Conservation (phyloP, 2,888 invertebrate genomes). For the Diaprepes abbreviatus region DNA sequence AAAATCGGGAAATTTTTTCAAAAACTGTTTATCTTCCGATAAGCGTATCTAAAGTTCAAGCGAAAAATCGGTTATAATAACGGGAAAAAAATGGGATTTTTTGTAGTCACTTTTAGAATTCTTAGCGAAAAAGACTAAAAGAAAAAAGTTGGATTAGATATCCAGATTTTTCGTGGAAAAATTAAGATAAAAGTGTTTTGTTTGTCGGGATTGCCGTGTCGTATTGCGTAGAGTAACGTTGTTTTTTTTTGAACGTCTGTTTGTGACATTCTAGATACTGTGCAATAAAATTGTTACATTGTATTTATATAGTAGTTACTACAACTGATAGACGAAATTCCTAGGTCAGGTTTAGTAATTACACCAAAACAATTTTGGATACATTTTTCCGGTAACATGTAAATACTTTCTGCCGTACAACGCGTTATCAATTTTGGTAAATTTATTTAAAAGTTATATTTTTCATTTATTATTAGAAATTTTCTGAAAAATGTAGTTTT, state of each 20-base stretch:
- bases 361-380: background rate
- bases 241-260: background rate
- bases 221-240: background rate
- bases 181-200: background rate
- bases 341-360: slow-evolving; percentile 25
- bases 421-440: too few relatives aligned
- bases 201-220: background rate
- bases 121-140: background rate
- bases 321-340: slow-evolving; percentile 16
- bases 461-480: too few relatives aligned
- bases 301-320: background rate
- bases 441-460: too few relatives aligned
- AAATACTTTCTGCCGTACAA: too few relatives aligned
- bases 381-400: background rate
- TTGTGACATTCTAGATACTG: slow-evolving; percentile 9
- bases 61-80: slow-evolving; percentile 42
- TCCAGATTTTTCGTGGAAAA: background rate
- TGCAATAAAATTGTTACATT: background rate
- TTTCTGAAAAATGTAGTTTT: background rate
- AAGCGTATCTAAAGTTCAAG: slow-evolving; percentile 42
- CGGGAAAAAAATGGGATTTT: slow-evolving; percentile 44
- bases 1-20: slow-evolving; percentile 47
- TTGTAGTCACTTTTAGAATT: background rate
- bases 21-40: slow-evolving; percentile 45
- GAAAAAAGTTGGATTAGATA: background rate